These are phyloP conservation scores for Nothura maculosa DNA, from an alignment of 2,797 vertebrate species.

Conservation along the genomic window DNA sequence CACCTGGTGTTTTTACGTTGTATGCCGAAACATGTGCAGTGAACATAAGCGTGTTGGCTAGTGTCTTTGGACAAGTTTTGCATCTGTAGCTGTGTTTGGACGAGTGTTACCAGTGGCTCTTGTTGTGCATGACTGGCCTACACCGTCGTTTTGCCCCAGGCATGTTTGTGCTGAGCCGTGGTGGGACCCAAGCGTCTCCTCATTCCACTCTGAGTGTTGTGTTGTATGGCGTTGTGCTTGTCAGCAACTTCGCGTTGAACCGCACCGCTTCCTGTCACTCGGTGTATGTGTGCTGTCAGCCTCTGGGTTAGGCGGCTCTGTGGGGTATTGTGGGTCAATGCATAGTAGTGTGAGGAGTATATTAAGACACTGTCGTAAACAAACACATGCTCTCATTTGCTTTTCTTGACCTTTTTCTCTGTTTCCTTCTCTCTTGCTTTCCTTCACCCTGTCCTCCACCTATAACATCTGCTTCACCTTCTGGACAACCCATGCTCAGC, in stretches of 20 bases:
- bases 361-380: slow-evolving; percentile 36
- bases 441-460: neutral
- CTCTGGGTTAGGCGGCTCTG: neutral
- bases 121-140: slow-evolving; percentile 26
- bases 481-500: slow-evolving; percentile 41
- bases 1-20: neutral
- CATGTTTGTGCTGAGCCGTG: neutral
- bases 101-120: neutral
- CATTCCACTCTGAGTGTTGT: neutral
- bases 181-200: neutral
- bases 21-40: neutral
- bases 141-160: neutral
- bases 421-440: slow-evolving; percentile 16
- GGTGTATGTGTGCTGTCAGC: neutral
- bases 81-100: neutral
- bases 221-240: slow-evolving; percentile 57
- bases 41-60: neutral
- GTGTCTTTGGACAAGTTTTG: neutral
- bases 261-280: neutral
- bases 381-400: slow-evolving; percentile 28
- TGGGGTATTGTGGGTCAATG: slow-evolving; percentile 23
- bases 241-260: neutral
- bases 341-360: neutral
- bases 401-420: slow-evolving; percentile 45
- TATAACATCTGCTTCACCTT: slow-evolving; percentile 63